These are phyloP conservation scores for Tetropium fuscum DNA, from an alignment of 2,888 invertebrate genomes.

Conservation along the genomic window DNA sequence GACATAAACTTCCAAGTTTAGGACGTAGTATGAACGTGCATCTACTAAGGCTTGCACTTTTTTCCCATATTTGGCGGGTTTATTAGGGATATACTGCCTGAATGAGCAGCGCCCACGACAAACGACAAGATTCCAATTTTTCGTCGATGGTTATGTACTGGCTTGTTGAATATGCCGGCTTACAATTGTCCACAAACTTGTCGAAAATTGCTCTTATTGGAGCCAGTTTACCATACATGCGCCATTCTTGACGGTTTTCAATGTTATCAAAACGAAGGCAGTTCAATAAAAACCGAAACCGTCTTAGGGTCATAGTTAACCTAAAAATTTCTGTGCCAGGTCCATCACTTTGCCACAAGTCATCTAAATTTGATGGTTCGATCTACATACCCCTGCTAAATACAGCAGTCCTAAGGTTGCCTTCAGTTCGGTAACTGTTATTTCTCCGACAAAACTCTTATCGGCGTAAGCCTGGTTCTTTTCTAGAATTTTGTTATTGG, in stretches of 20 bases:
- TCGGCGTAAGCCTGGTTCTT: too few relatives aligned
- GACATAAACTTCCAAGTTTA: constrained; percentile 46
- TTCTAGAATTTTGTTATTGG: too few relatives aligned
- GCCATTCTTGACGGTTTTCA: neutral
- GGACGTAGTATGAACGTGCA: constrained; percentile 41
- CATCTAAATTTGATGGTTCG: constrained; percentile 6
- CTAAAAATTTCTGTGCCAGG: constrained; percentile 3
- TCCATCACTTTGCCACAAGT: constrained; percentile 16
- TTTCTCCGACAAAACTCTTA: too few relatives aligned
- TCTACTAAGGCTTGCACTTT: constrained; percentile 47
- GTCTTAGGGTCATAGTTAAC: neutral
- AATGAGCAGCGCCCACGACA: constrained; percentile 36
- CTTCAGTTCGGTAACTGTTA: too few relatives aligned
- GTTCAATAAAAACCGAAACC: constrained; percentile 1
- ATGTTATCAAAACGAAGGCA: constrained; percentile 11
- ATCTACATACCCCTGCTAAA: constrained; percentile 10
- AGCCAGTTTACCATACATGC: neutral
- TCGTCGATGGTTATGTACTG: constrained; percentile 4
- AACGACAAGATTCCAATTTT: constrained; percentile 1
- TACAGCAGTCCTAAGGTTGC: constrained; percentile 20
- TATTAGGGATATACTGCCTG: constrained; percentile 51
- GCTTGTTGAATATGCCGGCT: neutral
- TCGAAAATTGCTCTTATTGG: neutral
- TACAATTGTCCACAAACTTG: constrained; percentile 7
- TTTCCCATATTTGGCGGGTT: constrained; percentile 50